Base-by-base conservation (phyloP, 2,113 vertebrate species). In the Microcebus jonahi region DNA sequence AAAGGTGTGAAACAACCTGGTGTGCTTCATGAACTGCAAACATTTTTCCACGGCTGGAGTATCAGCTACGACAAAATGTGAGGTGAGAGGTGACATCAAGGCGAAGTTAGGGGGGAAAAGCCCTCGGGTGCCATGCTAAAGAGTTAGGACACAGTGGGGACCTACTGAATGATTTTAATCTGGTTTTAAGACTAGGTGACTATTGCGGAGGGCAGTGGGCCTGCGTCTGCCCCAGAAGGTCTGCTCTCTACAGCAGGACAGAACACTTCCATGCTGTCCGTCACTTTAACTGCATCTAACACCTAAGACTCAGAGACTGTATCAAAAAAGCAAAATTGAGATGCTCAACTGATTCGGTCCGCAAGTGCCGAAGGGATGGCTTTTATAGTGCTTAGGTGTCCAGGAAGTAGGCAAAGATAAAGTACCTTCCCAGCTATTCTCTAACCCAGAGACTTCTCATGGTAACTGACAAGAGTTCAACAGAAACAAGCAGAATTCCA, bases 311-410 rank as follows among this genome's bases (percentile, higher is more conserved):
- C 65, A 55, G 53, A 96, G 75, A 81, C 36, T 6, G 4, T 65
- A 36, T 90, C 45, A 76, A 59, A 96, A 96, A 80, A 81, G 76
- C 3, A 21, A 96, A 94, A 85, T 53, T 80, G 63, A 95, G 70
- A 97, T 84, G 59, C 9, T 6, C 77, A 67, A 27, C 34, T 18
- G 34, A 83, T 95, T 86, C 95, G 23, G 61, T 77, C 73, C 23
- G 21, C 53, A 91, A 97, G 81, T 73, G n/a, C 89, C 82, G 6
- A 71, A 76, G 21, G 65, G 13, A 71, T 48, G 57, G 45, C 48
- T 85, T 95, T 88, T 81, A 59, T 93, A 95, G 12, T 63, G 39
- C 55, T 53, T 83, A 13, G 13, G 7, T 68, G 45, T 80, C 34
- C 84, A 42, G 2, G 65, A 92, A 97, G 89, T 1, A 67, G 67